Base-by-base conservation (phyloP, 2,113 vertebrate species). In the Raphicerus campestris region DNA sequence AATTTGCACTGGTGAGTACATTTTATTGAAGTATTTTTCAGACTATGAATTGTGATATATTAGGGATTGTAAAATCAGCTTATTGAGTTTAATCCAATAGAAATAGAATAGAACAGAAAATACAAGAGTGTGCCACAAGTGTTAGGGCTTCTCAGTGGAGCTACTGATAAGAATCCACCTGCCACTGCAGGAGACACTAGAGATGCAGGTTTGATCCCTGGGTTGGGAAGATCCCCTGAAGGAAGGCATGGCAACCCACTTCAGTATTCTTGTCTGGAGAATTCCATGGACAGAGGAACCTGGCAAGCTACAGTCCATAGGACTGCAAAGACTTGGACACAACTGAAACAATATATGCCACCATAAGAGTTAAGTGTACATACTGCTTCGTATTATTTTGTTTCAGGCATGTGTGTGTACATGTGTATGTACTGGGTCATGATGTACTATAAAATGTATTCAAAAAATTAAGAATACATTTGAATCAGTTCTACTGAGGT, bases 1-100 rank as follows among this genome's bases (percentile, higher is more conserved):
- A 99, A 94, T 99, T 99, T 97, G 99, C 99, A 90, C 97, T 99
- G 99, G 99, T 99, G 97, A 99, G 99, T 77, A 42, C 3, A 82
- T 56, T 77, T 55, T 20, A 56, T 15, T 14, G 2, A 16, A 1
- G 2, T 19, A 20, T 24, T 80, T 92, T 73, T 90, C 10, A 35
- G 58, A 28, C 9, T 49, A 5, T 53, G 24, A 58, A 9, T 42
- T 56, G 30, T 55, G 11, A 77, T 82, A 13, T 47, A 56, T 53
- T 24, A 22, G 22, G 26, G 5, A 15, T 42, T 32, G 2, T 60
- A 61, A 81, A 70, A 78, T 81, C 53, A 87, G 1, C 13, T 32
- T 22, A 28, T 5, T 81, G 19, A 1, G 0, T 60, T 66, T 7
- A 20, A 55, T n/a, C 9, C 5, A 20, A n/a, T 20, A 81, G 22